Evolutionary conservation across 1,140 invertebrate species (phyloP).

Genomic region (Bombus sibiricus): DNA sequence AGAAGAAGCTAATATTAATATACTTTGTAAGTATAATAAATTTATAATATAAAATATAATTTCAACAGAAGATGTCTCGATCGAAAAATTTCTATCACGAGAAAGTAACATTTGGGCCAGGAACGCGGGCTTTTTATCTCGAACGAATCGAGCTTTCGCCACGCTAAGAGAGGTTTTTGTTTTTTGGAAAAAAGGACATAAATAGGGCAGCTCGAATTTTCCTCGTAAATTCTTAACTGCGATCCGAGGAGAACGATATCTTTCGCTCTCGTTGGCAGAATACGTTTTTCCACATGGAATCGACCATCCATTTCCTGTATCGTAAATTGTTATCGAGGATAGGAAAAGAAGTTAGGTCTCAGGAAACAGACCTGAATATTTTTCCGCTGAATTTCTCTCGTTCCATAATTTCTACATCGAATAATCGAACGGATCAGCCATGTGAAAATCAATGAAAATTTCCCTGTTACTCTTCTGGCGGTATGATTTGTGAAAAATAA

Average conservation of each 20-base stretch:
- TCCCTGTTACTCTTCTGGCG: not conserved
- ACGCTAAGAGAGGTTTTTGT: not conserved
- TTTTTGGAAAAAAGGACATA: too few species aligned
- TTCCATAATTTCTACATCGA: not conserved
- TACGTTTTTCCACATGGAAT: not conserved
- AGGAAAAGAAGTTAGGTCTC: not conserved
- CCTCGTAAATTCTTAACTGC: conserved; percentile 3
- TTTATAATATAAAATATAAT: too few species aligned
- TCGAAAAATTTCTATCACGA: not conserved
- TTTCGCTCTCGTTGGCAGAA: not conserved
- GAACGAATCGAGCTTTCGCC: not conserved
- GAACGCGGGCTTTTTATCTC: not conserved
- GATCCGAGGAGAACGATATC: not conserved
- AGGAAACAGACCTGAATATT: conserved; percentile 1
- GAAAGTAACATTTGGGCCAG: not conserved
- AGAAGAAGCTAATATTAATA: too few species aligned
- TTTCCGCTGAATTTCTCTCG: not conserved
- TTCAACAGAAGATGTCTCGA: too few species aligned
- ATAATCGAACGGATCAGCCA: not conserved
- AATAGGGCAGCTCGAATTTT: not conserved
- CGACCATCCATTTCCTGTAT: not conserved
- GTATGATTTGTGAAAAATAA: not conserved
- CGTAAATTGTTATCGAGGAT: conserved; percentile 15
- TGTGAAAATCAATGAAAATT: not conserved
- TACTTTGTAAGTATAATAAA: too few species aligned